These are phyloP conservation scores for Electrophaes corylata DNA, from an alignment of 2,888 invertebrate species.

Conservation along the genomic window DNA sequence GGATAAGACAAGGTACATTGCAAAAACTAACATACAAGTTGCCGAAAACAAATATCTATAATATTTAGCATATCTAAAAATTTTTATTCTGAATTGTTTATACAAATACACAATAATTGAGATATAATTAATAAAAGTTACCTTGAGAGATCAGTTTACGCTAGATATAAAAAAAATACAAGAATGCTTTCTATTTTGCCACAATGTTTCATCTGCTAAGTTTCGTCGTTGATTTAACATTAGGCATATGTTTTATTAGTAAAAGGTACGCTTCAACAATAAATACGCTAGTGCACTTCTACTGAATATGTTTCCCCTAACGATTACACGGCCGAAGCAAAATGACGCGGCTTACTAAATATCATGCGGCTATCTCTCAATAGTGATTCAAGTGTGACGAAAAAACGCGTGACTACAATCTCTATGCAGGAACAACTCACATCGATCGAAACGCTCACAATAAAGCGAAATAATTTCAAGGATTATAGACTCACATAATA, in stretches of 20 bases:
- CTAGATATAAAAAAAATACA: conserved; percentile 82
- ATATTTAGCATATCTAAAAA: conserved; percentile 71
- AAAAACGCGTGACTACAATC: conserved; percentile 20
- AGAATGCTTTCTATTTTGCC: conserved; percentile 74
- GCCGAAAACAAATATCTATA: conserved; percentile 70
- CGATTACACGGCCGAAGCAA: conserved; percentile 75
- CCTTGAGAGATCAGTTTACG: conserved; percentile 82
- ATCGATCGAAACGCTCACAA: conserved; percentile 49
- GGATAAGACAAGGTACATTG: conserved; percentile 70
- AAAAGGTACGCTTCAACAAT: conserved; percentile 71
- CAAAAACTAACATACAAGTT: conserved; percentile 71
- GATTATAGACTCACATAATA: conserved; percentile 39
- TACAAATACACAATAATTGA: conserved; percentile 78
- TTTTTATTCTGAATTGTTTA: conserved; percentile 79
- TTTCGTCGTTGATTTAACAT: conserved; percentile 72
- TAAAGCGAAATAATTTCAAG: conserved; percentile 55
- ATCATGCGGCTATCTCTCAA: conserved; percentile 57
- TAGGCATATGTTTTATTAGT: conserved; percentile 69
- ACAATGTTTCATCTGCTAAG: conserved; percentile 68
- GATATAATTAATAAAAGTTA: conserved; percentile 80
- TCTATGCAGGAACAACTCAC: conserved; percentile 47
- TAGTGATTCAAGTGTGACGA: conserved; percentile 24
- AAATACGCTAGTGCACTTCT: conserved; percentile 77
- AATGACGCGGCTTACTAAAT: conserved; percentile 53
- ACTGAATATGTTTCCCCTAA: conserved; percentile 73